Evolutionary conservation across 2,888 invertebrate species (phyloP), one percentile per base, ranked within the genome.

Genomic region (Epinotia bilunana): DNA sequence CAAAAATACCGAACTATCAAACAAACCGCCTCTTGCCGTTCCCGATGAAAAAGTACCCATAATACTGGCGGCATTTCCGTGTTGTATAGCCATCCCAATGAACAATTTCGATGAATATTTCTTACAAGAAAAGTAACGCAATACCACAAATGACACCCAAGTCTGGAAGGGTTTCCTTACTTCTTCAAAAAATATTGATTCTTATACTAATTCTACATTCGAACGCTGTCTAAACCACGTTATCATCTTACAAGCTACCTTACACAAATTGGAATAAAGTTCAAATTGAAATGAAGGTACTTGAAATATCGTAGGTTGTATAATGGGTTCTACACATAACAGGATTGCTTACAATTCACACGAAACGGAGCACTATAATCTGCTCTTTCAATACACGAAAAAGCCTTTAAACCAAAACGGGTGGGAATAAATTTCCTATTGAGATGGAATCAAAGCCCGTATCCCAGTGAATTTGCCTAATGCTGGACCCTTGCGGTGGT

Each of bases 381-480:
- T 70, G 43, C 65, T 65, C 65, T 64, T 65, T 74, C 60, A 71
- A 65, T 73, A 49, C 28, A 69, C 11, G 71, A 65, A 74, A 74
- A 74, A 60, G 71, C 74, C 71, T 74, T 74, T 71, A 74, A 74
- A 71, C 71, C 13, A 20, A 49, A 58, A 13, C 39, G 73, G 70
- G 70, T 39, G 73, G 46, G 74, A 62, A 74, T 74, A 71, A 39
- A 74, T 70, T 69, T 39, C 39, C 71, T 74, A 74, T 74, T 74
- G 71, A 74, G 64, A 53, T 16, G 62, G 74, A 70, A 71, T 71
- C 71, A 65, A 74, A 74, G 65, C 65, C 33, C 28, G 46, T 60
- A 18, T 46, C 46, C 63, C 65, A 9, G 20, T 49, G 71, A 71
- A 74, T 74, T 74, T 74, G 39, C 74, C 53, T 74, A 74, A 74